Evolutionary conservation across 1,140 invertebrate genomes (phyloP).

Genomic region (Drosophila ananassae): DNA sequence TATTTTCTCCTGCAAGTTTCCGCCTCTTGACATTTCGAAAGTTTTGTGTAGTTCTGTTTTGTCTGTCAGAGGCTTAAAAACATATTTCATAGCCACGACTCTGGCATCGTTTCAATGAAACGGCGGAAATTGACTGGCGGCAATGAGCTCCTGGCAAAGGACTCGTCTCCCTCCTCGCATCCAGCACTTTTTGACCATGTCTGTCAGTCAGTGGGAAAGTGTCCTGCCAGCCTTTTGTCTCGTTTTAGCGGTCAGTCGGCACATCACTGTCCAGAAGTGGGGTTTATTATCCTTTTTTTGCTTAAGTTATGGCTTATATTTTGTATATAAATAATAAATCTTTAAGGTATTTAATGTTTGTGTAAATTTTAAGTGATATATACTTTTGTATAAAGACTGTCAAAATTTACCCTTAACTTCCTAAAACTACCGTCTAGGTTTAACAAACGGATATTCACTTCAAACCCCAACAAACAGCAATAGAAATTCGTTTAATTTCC

Average conservation of each 20-base stretch:
- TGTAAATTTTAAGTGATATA: too few relatives aligned
- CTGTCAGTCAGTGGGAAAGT: conserved; percentile 40
- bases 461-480: neutral
- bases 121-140: conserved; percentile 73
- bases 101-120: conserved; percentile 22
- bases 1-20: conserved; percentile 19
- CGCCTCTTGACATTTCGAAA: conserved; percentile 63
- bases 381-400: too few relatives aligned
- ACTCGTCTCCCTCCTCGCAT: neutral
- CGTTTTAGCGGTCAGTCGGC: conserved; percentile 51
- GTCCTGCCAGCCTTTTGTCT: conserved; percentile 55
- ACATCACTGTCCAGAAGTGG: conserved; percentile 12
- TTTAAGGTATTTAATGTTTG: neutral
- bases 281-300: too few relatives aligned
- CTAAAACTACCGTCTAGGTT: too few relatives aligned
- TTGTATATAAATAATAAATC: neutral
- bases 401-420: too few relatives aligned
- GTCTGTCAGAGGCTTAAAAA: conserved; percentile 41
- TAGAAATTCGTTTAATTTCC: conserved; percentile 9
- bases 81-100: conserved; percentile 27
- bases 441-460: neutral
- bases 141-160: conserved; percentile 25
- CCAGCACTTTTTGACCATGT: conserved; percentile 14
- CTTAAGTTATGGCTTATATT: neutral
- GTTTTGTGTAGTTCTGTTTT: conserved; percentile 41